phyloP scores from a whole-genome alignment of 2,888 invertebrate species.

The Epiblema foenella region DNA sequence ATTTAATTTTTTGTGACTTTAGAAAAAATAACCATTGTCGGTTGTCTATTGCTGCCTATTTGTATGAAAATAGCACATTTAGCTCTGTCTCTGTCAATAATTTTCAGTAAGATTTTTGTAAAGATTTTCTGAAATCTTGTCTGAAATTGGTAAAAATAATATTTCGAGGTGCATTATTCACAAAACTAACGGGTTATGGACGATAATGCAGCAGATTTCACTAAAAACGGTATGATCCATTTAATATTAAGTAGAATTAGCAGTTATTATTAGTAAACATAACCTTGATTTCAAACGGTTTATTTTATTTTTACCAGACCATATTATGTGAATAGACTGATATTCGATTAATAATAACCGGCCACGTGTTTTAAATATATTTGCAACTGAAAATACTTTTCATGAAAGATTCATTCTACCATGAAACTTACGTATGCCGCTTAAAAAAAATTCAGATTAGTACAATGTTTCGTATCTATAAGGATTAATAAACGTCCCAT shows the following conservation, averaged over 20 bases:
- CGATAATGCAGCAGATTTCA: conserved; percentile 45
- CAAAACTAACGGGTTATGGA: conserved; percentile 22
- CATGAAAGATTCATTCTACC: background rate
- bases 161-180: background rate
- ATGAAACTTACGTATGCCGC: conserved; percentile 1
- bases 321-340: background rate
- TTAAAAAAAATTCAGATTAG: background rate
- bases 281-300: conserved; percentile 18
- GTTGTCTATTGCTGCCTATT: background rate
- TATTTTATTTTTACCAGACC: background rate
- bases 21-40: background rate
- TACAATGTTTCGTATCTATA: conserved; percentile 15
- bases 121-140: background rate
- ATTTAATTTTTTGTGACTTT: fast-evolving
- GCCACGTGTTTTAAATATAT: background rate
- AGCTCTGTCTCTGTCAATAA: background rate
- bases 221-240: conserved; percentile 45
- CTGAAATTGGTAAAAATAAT: background rate
- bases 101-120: background rate
- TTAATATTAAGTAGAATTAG: background rate
- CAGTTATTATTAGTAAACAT: conserved; percentile 25
- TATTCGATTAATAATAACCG: background rate
- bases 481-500: conserved; percentile 8
- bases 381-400: background rate
- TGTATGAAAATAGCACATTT: background rate